A percentile compares a stretch with the other conserved stretches of the same genome.
These are phyloP conservation scores for Antechinus flavipes DNA, from an alignment of 2,113 vertebrate species.

Conservation along the genomic window DNA sequence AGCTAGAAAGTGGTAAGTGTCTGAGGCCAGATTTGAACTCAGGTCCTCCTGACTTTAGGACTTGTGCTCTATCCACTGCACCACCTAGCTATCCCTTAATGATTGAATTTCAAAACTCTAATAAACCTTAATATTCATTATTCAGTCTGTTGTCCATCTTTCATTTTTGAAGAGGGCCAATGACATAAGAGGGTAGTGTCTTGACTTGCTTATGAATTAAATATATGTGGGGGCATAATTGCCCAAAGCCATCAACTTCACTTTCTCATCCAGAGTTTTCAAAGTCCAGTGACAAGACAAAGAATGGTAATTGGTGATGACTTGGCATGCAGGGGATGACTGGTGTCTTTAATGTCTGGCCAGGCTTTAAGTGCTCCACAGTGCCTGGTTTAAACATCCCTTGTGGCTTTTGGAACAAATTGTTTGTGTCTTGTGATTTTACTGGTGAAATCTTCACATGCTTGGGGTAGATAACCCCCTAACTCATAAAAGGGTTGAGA, in stretches of 20 bases:
- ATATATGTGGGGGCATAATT: too few relatives aligned
- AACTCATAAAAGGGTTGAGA: too few relatives aligned
- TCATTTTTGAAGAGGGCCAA: too few relatives aligned
- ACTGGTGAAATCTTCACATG: background rate
- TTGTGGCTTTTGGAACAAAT: background rate
- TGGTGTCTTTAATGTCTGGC: background rate
- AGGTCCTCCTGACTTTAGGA: too few relatives aligned
- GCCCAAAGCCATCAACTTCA: too few relatives aligned
- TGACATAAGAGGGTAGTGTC: too few relatives aligned
- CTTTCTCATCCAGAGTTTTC: background rate
- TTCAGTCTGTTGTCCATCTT: background rate
- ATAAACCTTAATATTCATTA: background rate
- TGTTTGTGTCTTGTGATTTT: background rate
- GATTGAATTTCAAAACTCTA: background rate
- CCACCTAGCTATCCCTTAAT: background rate
- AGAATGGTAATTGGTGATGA: background rate
- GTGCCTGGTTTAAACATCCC: background rate
- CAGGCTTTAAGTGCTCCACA: background rate
- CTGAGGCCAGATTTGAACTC: too few relatives aligned
- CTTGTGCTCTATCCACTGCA: too few relatives aligned
- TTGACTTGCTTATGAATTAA: too few relatives aligned
- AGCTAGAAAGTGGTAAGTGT: too few relatives aligned
- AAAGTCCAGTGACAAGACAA: background rate
- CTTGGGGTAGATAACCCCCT: background rate
- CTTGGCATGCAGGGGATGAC: background rate